These are phyloP conservation scores for Cheumatopsyche charites DNA, from an alignment of 1,140 invertebrate genomes.

Conservation along the genomic window DNA sequence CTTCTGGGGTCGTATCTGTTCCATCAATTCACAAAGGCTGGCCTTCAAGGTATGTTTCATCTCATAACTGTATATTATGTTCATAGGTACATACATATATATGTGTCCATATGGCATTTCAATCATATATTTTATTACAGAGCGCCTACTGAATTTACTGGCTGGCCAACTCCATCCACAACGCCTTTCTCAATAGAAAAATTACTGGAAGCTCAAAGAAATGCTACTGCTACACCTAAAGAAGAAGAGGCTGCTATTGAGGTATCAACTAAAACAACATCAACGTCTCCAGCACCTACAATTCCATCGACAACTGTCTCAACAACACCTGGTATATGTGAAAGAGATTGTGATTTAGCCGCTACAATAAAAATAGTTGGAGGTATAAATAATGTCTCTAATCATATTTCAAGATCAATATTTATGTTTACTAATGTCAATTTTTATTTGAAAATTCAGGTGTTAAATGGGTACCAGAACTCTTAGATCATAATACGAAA, in stretches of 20 bases:
- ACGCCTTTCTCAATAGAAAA: slow-evolving; percentile 85
- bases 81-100: not conserved
- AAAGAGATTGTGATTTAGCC: slow-evolving; percentile 78
- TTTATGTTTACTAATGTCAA: not conserved
- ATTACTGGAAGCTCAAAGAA: slow-evolving; percentile 73
- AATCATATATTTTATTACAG: slow-evolving; percentile 57
- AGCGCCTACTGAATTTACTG: slow-evolving; percentile 85
- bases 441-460: slow-evolving; percentile 54
- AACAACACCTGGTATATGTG: slow-evolving; percentile 81
- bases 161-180: slow-evolving; percentile 84
- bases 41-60: slow-evolving; percentile 69
- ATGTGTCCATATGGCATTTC: not conserved
- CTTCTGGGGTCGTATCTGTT: slow-evolving; percentile 58
- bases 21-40: slow-evolving; percentile 81
- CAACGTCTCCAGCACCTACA: slow-evolving; percentile 78
- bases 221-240: slow-evolving; percentile 62
- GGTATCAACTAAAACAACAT: slow-evolving; percentile 64
- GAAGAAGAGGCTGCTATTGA: slow-evolving; percentile 48
- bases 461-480: slow-evolving; percentile 82
- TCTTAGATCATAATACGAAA: slow-evolving; percentile 82
- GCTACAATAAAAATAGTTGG: slow-evolving; percentile 83
- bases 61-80: not conserved
- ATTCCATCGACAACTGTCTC: slow-evolving; percentile 74
- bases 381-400: slow-evolving; percentile 51
- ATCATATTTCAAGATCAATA: not conserved